Evolutionary conservation across 2,797 vertebrate species (phyloP).

Genomic region (Cottoperca gobio): DNA sequence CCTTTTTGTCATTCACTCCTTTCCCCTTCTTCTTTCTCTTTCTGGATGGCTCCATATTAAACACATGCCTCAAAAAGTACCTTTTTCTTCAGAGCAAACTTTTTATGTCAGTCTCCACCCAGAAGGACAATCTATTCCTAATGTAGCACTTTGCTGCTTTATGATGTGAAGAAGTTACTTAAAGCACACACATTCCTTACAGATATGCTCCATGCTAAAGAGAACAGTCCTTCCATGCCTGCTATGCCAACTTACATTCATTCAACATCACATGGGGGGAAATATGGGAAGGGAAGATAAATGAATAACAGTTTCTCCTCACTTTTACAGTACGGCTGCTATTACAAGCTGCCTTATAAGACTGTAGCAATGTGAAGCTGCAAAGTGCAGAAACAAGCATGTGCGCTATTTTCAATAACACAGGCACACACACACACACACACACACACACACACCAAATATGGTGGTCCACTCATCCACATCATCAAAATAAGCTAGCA

Average conservation of each 20-base stretch:
- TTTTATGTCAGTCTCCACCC: constrained; percentile 10
- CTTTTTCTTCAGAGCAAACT: not conserved
- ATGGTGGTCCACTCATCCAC: constrained; percentile 44
- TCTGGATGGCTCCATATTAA: constrained; percentile 6
- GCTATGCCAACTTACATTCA: constrained; percentile 10
- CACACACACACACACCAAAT: constrained; percentile 32
- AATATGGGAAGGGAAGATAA: constrained; percentile 16
- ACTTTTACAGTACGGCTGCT: constrained; percentile 4
- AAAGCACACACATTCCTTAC: not conserved
- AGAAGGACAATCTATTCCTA: not conserved
- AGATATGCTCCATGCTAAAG: not conserved
- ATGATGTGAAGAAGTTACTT: constrained; percentile 12
- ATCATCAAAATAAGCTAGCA: constrained; percentile 30
- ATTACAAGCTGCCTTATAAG: constrained; percentile 6
- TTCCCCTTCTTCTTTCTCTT: constrained; percentile 15
- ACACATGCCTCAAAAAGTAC: not conserved
- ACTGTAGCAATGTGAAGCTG: constrained; percentile 3
- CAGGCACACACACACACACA: constrained; percentile 10
- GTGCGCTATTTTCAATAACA: constrained; percentile 20
- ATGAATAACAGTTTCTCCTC: not conserved
- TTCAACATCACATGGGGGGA: not conserved
- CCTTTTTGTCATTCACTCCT: constrained; percentile 20
- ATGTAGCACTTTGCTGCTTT: constrained; percentile 7
- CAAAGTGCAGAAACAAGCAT: not conserved
- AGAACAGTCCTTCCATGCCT: not conserved